phyloP scores from a whole-genome alignment of 2,797 vertebrate species.

The Orestias chungarensis region DNA sequence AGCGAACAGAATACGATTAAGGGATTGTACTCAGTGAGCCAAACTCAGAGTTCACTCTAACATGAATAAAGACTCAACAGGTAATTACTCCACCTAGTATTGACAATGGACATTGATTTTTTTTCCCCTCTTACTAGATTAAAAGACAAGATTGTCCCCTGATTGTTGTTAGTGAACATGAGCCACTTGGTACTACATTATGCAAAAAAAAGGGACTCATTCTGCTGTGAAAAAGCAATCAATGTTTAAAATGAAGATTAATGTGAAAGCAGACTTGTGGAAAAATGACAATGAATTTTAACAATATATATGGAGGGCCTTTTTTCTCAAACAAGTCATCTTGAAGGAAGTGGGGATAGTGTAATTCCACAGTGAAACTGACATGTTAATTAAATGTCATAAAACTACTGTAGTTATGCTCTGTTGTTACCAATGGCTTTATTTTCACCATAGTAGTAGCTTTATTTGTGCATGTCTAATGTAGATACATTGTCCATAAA shows the following conservation, averaged over 20 bases:
- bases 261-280: conserved; percentile 15
- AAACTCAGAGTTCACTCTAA: conserved; percentile 91
- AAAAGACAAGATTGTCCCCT: conserved; percentile 83
- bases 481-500: neutral
- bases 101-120: conserved; percentile 91
- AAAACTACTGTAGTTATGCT: conserved; percentile 46
- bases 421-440: conserved; percentile 31
- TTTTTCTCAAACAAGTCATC: conserved; percentile 35
- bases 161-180: conserved; percentile 28
- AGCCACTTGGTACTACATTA: conserved; percentile 14
- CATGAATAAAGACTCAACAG: conserved; percentile 93
- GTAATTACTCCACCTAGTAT: conserved; percentile 97
- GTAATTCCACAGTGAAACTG: conserved; percentile 50
- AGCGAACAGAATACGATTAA: conserved; percentile 96
- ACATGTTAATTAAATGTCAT: conserved; percentile 28
- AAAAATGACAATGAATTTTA: conserved; percentile 12
- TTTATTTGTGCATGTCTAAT: neutral
- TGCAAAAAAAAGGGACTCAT: conserved; percentile 13
- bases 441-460: conserved; percentile 12
- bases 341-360: conserved; percentile 34
- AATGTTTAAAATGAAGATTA: conserved; percentile 22
- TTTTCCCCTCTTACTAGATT: conserved; percentile 78
- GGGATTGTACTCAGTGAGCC: conserved; percentile 97
- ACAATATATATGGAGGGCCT: conserved; percentile 26
- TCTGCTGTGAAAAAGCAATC: conserved; percentile 13